Conservation (phyloP, 1,140 invertebrate genomes). For the Mylabris phalerata region DNA sequence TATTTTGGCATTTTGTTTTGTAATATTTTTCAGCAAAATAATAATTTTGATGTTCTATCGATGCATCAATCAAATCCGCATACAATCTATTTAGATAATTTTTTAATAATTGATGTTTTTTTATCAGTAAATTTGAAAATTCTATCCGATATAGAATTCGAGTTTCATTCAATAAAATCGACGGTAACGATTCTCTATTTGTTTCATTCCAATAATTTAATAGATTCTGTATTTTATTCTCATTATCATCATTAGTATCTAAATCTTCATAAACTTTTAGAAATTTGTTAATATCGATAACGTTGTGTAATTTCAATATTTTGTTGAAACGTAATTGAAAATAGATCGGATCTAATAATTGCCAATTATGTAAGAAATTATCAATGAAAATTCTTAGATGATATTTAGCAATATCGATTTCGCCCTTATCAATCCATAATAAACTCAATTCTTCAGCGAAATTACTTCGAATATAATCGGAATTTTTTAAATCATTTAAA, state of each 20-base stretch:
- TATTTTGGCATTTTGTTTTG: too few relatives aligned
- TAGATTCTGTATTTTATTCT: background rate
- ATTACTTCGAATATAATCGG: conserved; percentile 35
- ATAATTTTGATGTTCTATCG: conserved; percentile 42
- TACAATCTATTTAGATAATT: too few relatives aligned
- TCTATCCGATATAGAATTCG: conserved; percentile 27
- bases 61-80: conserved; percentile 37
- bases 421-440: conserved; percentile 33
- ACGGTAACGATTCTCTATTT: conserved; percentile 18
- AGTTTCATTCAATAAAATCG: conserved; percentile 23
- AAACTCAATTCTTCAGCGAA: conserved; percentile 45
- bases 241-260: conserved; percentile 7
- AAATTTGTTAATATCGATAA: conserved; percentile 42
- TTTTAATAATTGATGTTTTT: conserved; percentile 10
- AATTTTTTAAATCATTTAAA: conserved; percentile 24
- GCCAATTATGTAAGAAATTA: conserved; percentile 45
- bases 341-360: conserved; percentile 41
- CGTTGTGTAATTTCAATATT: conserved; percentile 40
- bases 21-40: conserved; percentile 40
- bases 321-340: conserved; percentile 38
- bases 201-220: conserved; percentile 14
- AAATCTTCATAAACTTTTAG: conserved; percentile 7
- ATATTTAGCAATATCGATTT: conserved; percentile 26
- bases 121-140: conserved; percentile 17
- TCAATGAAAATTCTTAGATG: conserved; percentile 36